Base-by-base conservation (phyloP, 2,888 invertebrate genomes). In the Halictus ligatus region DNA sequence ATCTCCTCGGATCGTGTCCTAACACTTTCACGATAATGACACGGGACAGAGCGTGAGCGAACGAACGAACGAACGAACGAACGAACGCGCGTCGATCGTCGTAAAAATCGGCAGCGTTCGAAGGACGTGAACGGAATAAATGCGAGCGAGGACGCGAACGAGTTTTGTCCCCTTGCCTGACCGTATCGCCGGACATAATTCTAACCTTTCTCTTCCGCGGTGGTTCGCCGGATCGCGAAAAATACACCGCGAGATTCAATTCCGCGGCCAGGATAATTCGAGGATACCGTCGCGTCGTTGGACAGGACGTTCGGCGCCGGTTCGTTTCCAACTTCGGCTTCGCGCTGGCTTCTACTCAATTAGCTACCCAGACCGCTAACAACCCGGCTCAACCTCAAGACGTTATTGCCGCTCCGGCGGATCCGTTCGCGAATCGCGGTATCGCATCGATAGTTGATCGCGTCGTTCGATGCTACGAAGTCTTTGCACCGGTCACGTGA, bases 271-370 rank as follows among this genome's bases (percentile, higher is more conserved):
- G n/a, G n/a, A 4, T 1, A 29, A 29, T n/a, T 43, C 54, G 18
- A 13, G 25, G 72, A 75, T 15, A 0, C 15, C 13, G 13, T 12
- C n/a, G 3, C 21, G 21, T 21, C 8, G 54, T 54, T 8, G 21
- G 12, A n/a, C 35, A 29, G 75, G 64, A 15, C 72, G 64, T 84
- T 79, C 77, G 48, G 74, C 74, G 35, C 78, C 78, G 64, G 29
- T 40, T 50, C 67, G 83, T 87, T 87, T 78, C 46, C 74, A 81
- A 75, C 64, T 80, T 81, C 72, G 84, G 77, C 29, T 80, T 81
- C 72, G 84, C 75, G 71, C 79, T 76, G 74, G 82, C 89, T 89
- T 89, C 89, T 87, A 85, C 82, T 85, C 88, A 74, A 87, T 87
- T 83, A 87, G 78, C 80, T 77, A 60, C 25, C 15, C 74, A 81